A percentile compares a stretch with the other conserved stretches of the same genome.
phyloP scores from a whole-genome alignment of 2,113 vertebrate genomes.

The Castor canadensis region DNA sequence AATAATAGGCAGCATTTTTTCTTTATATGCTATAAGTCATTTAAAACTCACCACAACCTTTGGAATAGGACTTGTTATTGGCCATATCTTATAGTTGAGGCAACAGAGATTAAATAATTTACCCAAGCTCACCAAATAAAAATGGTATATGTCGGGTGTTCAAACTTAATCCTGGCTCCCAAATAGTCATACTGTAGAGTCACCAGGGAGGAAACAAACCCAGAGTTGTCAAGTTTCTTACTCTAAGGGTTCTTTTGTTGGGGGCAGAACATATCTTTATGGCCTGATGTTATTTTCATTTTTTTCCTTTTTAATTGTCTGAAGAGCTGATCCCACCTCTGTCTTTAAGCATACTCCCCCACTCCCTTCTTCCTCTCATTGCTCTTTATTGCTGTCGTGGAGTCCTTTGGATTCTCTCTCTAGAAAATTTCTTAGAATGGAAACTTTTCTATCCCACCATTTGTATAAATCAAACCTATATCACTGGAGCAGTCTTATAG shows the following conservation, averaged over 20 bases:
- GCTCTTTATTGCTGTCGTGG: not conserved
- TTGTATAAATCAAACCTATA: not conserved
- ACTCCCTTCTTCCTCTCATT: not conserved
- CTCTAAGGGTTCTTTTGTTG: not conserved
- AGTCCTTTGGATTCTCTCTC: not conserved
- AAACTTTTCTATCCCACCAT: not conserved
- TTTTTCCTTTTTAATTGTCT: not conserved
- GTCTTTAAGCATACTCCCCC: not conserved
- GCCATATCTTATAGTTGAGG: not conserved
- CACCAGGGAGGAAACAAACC: not conserved
- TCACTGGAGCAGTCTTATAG: not conserved
- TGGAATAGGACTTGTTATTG: not conserved
- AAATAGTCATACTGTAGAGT: not conserved
- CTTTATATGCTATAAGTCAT: not conserved
- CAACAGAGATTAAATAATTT: not conserved
- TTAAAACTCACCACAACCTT: not conserved
- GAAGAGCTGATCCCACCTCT: not conserved
- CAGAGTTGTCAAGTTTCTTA: not conserved
- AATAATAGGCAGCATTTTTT: not conserved
- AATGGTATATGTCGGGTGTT: not conserved
- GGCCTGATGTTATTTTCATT: not conserved
- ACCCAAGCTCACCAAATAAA: not conserved
- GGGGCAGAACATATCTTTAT: not conserved
- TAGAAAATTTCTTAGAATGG: not conserved
- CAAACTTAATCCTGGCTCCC: not conserved